Conservation (phyloP, 2,113 vertebrate species). For the Nothocercus nigrocapillus region DNA sequence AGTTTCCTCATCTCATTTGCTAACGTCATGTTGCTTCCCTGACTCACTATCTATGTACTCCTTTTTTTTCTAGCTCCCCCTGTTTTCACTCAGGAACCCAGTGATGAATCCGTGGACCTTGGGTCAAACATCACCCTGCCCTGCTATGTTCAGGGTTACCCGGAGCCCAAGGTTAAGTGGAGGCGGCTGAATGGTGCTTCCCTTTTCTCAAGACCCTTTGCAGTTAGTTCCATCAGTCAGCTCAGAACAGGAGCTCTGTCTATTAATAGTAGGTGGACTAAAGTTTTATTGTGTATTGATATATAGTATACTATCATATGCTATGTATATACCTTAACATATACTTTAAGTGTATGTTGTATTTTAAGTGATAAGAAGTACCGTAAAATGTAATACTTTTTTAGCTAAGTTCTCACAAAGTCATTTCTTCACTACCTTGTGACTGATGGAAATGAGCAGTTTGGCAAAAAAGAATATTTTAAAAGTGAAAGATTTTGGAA, state of each 20-base stretch:
- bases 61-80: constrained; percentile 80
- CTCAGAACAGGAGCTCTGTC: constrained; percentile 82
- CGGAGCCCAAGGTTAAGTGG: constrained; percentile 90
- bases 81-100: constrained; percentile 85
- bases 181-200: constrained; percentile 78
- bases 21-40: background rate
- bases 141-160: constrained; percentile 87
- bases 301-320: background rate
- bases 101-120: constrained; percentile 84
- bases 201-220: constrained; percentile 78
- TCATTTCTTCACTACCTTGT: background rate
- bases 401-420: background rate
- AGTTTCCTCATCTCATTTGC: background rate
- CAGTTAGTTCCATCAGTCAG: constrained; percentile 80
- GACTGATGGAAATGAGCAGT: background rate
- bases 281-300: background rate
- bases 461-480: background rate
- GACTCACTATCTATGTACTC: background rate
- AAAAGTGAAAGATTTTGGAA: background rate
- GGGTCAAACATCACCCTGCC: constrained; percentile 87
- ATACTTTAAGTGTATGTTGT: background rate
- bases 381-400: background rate
- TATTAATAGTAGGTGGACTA: constrained; percentile 83
- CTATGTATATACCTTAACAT: background rate
- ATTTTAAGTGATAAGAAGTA: background rate